Conservation (phyloP, 2,113 vertebrate species). For the Zosterops japonicus region DNA sequence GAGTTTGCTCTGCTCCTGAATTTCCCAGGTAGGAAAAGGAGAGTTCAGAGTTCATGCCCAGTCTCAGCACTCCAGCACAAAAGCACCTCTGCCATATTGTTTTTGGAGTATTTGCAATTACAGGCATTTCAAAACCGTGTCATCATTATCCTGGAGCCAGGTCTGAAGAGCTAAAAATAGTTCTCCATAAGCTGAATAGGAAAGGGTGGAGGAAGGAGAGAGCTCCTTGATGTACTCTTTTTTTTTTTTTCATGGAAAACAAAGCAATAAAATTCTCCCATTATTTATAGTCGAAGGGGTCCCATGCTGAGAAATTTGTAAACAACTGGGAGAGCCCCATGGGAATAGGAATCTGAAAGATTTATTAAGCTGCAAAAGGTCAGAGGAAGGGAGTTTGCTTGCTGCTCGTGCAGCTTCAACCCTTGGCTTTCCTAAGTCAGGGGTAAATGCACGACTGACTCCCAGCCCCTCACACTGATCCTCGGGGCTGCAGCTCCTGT, state of each 20-base stretch:
- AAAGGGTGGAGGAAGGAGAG: slow-evolving; percentile 56
- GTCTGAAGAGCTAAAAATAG: slow-evolving; percentile 35
- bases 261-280: slow-evolving; percentile 18
- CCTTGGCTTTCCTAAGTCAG: not conserved
- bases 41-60: not conserved
- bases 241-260: slow-evolving; percentile 26
- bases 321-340: slow-evolving; percentile 44
- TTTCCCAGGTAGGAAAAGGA: not conserved
- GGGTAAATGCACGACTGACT: not conserved
- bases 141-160: not conserved
- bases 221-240: slow-evolving; percentile 32
- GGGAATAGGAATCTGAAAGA: slow-evolving; percentile 40
- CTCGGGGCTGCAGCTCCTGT: not conserved
- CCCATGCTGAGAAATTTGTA: slow-evolving; percentile 53
- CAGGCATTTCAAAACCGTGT: not conserved
- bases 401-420: not conserved
- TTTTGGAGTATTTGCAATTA: not conserved
- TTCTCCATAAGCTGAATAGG: slow-evolving; percentile 13
- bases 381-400: slow-evolving; percentile 62
- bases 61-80: not conserved
- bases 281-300: slow-evolving; percentile 52
- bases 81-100: not conserved
- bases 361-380: slow-evolving; percentile 52
- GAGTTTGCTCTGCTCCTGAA: not conserved
- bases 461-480: not conserved